These are phyloP conservation scores for Vandiemenella viatica DNA, from an alignment of 2,888 invertebrate genomes.

Conservation along the genomic window DNA sequence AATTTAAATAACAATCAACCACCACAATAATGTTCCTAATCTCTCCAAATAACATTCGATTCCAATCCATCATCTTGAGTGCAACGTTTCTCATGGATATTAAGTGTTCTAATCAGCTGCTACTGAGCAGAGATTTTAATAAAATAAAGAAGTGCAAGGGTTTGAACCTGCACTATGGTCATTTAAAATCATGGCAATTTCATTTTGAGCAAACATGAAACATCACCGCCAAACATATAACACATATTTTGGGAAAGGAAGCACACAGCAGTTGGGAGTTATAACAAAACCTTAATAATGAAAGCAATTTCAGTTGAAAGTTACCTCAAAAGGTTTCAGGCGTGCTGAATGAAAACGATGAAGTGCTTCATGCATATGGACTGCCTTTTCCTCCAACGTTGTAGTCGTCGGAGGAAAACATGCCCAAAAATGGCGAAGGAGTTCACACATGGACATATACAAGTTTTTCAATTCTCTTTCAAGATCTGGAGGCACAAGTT, in stretches of 20 bases:
- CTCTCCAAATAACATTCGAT: too few species aligned
- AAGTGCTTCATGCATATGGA: conserved; percentile 80
- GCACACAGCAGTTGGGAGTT: not conserved
- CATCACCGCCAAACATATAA: not conserved
- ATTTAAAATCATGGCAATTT: too few species aligned
- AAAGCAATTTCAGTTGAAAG: conserved; percentile 14
- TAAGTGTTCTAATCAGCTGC: too few species aligned
- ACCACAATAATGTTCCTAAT: too few species aligned
- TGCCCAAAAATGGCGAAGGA: conserved; percentile 88
- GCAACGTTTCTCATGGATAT: too few species aligned
- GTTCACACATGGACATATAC: conserved; percentile 74
- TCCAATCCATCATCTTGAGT: too few species aligned
- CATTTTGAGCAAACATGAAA: too few species aligned
- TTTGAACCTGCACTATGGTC: too few species aligned
- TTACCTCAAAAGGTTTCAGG: conserved; percentile 69
- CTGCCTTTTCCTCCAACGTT: conserved; percentile 58
- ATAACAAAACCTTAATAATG: not conserved
- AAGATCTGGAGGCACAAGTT: conserved; percentile 68
- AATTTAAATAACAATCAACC: too few species aligned
- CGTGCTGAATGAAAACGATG: conserved; percentile 76
- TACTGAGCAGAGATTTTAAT: too few species aligned
- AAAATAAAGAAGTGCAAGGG: too few species aligned
- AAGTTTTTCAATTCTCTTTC: conserved; percentile 71
- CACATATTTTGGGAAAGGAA: not conserved
- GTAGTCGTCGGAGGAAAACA: conserved; percentile 70